Evolutionary conservation across 2,888 invertebrate genomes (phyloP).

Genomic region (Labia minor): DNA sequence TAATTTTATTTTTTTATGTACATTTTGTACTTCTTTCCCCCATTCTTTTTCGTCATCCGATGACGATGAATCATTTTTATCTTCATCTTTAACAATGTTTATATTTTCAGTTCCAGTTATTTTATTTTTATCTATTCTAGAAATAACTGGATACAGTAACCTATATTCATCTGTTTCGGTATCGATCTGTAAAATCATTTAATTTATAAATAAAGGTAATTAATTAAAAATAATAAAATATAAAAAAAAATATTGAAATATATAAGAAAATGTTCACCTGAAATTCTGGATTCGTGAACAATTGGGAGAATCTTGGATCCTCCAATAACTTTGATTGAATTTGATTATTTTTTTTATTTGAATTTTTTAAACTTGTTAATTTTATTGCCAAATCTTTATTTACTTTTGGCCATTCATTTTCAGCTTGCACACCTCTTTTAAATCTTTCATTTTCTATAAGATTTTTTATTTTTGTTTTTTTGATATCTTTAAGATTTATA

Average conservation of each 20-base stretch:
- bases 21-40: constrained; percentile 68
- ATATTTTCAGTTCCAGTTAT: too few species aligned
- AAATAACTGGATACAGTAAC: constrained; percentile 77
- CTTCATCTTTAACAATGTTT: too few species aligned
- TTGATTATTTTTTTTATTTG: constrained; percentile 48
- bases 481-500: constrained; percentile 85
- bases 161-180: constrained; percentile 26
- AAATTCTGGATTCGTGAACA: constrained; percentile 90
- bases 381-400: constrained; percentile 83
- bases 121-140: constrained; percentile 64
- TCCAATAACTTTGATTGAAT: constrained; percentile 53
- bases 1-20: constrained; percentile 43
- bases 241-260: not conserved
- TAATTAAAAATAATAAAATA: not conserved
- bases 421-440: constrained; percentile 55
- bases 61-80: constrained; percentile 35
- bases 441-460: constrained; percentile 77
- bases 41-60: constrained; percentile 75
- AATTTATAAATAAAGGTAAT: constrained; percentile 4
- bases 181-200: constrained; percentile 14
- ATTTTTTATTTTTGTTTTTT: constrained; percentile 76
- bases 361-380: constrained; percentile 46
- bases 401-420: constrained; percentile 66
- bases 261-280: constrained; percentile 34
- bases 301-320: constrained; percentile 78